phyloP scores from a whole-genome alignment of 2,888 invertebrate species.

The Acanthopleura granulata region DNA sequence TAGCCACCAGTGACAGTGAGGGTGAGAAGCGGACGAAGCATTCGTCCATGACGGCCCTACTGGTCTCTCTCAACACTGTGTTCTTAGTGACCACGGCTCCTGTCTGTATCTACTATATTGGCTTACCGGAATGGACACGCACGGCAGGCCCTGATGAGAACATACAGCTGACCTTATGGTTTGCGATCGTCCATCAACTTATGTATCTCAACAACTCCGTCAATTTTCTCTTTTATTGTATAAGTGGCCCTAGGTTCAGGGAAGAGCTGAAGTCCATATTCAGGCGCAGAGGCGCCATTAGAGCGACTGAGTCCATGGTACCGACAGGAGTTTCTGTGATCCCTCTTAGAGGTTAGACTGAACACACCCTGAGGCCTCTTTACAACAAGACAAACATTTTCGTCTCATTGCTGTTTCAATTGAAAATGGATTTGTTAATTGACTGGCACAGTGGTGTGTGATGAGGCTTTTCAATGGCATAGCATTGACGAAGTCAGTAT shows the following conservation, averaged over 20 bases:
- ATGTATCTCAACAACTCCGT: constrained; percentile 56
- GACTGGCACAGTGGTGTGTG: no score
- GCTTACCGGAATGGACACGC: constrained; percentile 32
- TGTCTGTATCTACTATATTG: constrained; percentile 43
- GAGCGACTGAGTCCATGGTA: neutral
- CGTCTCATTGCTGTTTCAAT: no score
- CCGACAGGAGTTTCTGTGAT: no score
- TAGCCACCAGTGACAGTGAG: constrained; percentile 11
- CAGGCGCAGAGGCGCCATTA: neutral
- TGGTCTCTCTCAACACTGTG: constrained; percentile 47
- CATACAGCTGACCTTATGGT: constrained; percentile 35
- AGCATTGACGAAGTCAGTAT: no score
- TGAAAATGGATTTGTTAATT: no score
- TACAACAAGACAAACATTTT: no score
- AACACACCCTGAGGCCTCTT: no score
- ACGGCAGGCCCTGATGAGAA: neutral
- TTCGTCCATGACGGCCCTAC: constrained; percentile 51
- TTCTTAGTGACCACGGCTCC: constrained; percentile 49
- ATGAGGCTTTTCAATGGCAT: no score
- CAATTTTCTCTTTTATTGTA: constrained; percentile 55
- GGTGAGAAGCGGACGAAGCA: constrained; percentile 16
- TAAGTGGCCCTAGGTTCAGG: constrained; percentile 53
- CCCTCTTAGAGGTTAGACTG: no score
- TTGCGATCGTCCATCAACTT: constrained; percentile 48
- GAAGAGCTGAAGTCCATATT: constrained; percentile 34